These are phyloP conservation scores for Drepana arcuata DNA, from an alignment of 1,140 invertebrate species.

Conservation along the genomic window DNA sequence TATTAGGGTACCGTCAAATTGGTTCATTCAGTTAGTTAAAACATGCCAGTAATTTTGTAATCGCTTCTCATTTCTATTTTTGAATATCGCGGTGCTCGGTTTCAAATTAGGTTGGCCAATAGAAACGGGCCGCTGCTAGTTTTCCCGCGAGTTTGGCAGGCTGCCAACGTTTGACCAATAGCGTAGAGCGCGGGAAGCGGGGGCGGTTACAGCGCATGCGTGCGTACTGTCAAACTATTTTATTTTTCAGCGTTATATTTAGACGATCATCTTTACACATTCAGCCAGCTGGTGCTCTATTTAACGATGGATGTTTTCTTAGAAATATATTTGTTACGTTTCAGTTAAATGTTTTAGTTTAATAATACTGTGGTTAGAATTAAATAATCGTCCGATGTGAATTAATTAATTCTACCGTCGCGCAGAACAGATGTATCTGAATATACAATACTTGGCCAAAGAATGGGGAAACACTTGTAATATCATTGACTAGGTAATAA, in stretches of 20 bases:
- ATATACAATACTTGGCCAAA: constrained; percentile 5
- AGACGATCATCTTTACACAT: constrained; percentile 13
- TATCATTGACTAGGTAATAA: too few species aligned
- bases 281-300: constrained; percentile 13
- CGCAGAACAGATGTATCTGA: too few species aligned
- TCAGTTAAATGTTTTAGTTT: background rate
- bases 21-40: constrained; percentile 2
- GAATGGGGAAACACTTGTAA: constrained; percentile 19
- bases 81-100: constrained; percentile 69
- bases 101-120: constrained; percentile 53
- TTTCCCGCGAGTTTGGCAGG: constrained; percentile 63
- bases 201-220: constrained; percentile 33
- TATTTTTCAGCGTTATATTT: constrained; percentile 26
- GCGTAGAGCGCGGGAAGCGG: constrained; percentile 39
- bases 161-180: constrained; percentile 50
- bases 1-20: background rate
- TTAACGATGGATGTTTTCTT: too few species aligned
- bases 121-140: constrained; percentile 27
- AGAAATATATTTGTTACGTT: too few species aligned
- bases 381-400: too few species aligned
- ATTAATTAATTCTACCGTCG: too few species aligned
- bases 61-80: constrained; percentile 57
- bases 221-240: constrained; percentile 13
- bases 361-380: too few species aligned
- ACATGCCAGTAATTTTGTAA: constrained; percentile 37